Conservation (phyloP, 2,113 vertebrate species). For the Silurus asotus region DNA sequence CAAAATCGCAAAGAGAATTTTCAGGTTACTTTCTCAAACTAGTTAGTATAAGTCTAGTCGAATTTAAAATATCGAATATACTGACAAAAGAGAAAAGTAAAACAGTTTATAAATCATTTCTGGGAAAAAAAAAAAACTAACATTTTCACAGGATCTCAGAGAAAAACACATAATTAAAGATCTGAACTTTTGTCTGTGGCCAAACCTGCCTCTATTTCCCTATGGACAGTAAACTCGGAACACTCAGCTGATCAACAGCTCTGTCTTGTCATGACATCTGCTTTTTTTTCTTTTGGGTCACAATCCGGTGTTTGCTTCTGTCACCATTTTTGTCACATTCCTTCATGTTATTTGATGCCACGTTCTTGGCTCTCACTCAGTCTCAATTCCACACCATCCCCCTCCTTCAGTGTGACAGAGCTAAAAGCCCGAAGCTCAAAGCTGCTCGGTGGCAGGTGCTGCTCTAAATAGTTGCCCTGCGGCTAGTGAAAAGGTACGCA, state of each 20-base stretch:
- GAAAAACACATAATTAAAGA: slow-evolving; percentile 63
- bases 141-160: slow-evolving; percentile 37
- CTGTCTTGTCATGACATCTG: slow-evolving; percentile 66
- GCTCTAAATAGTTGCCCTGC: slow-evolving; percentile 69
- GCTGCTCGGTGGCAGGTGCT: slow-evolving; percentile 68
- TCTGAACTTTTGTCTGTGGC: not conserved
- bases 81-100: not conserved
- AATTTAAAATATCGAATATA: not conserved
- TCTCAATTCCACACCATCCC: not conserved
- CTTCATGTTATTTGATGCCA: slow-evolving; percentile 71
- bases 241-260: slow-evolving; percentile 65
- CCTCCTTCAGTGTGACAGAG: slow-evolving; percentile 45
- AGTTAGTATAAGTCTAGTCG: not conserved
- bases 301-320: slow-evolving; percentile 64
- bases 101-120: not conserved
- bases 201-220: not conserved
- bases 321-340: slow-evolving; percentile 71
- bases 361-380: slow-evolving; percentile 5
- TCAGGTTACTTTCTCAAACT: slow-evolving; percentile 12
- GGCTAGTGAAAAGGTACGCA: slow-evolving; percentile 64
- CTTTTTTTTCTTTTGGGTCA: slow-evolving; percentile 62
- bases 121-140: slow-evolving; percentile 15
- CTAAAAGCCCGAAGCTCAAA: slow-evolving; percentile 59
- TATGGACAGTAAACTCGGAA: slow-evolving; percentile 38
- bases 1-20: slow-evolving; percentile 1